phyloP scores from a whole-genome alignment of 2,797 vertebrate species.

The Falco rusticolus region DNA sequence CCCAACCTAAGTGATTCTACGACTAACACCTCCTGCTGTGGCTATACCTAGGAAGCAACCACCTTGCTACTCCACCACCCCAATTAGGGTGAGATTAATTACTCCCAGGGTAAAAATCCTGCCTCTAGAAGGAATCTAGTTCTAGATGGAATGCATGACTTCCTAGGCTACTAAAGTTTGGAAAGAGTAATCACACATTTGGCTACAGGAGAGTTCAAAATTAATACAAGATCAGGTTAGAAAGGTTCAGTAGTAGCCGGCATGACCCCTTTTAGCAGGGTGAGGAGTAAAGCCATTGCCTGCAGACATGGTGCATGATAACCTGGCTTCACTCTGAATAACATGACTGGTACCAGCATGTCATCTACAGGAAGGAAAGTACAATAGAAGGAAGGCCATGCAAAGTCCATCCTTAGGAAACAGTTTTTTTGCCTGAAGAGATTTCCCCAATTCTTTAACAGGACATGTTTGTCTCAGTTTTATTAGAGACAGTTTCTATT shows the following conservation, averaged over 20 bases:
- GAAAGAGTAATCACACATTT: background rate
- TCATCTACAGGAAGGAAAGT: slow-evolving; percentile 14
- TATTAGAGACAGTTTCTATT: background rate
- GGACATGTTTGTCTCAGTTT: background rate
- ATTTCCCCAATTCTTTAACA: background rate
- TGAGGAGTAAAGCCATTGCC: background rate
- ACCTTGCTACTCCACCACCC: background rate
- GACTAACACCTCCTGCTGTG: background rate
- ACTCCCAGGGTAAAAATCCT: background rate
- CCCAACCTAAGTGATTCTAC: no score
- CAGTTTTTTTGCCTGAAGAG: background rate
- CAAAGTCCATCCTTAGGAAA: background rate
- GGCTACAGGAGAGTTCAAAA: background rate
- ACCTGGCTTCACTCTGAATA: background rate
- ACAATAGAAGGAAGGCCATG: slow-evolving; percentile 42
- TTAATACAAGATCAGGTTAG: background rate
- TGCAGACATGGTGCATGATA: background rate
- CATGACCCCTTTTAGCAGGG: rapidly evolving
- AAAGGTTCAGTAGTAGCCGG: background rate
- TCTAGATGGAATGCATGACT: background rate
- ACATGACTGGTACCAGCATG: background rate
- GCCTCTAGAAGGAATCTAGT: background rate
- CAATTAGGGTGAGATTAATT: background rate
- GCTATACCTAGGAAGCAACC: background rate
- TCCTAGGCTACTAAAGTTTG: background rate